Conservation (phyloP, 2,888 invertebrate genomes). For the Ormyrus labotus region DNA sequence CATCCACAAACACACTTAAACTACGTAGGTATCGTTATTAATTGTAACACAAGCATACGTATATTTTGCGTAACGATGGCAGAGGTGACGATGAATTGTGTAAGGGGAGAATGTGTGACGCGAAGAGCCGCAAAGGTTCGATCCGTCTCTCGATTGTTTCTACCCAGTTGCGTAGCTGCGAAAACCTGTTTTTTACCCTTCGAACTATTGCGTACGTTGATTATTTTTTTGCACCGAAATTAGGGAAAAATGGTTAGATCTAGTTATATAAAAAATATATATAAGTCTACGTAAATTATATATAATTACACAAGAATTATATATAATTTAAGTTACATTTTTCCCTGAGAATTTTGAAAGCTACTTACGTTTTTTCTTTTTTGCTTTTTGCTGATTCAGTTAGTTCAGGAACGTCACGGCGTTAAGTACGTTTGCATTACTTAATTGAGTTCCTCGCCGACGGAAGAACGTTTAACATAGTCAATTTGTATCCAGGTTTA, state of each 20-base stretch:
- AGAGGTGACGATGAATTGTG: conserved; percentile 6
- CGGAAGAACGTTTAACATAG: not conserved
- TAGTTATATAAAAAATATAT: conserved; percentile 18
- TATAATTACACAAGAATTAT: conserved; percentile 16
- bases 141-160: conserved; percentile 42
- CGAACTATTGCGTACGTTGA: not conserved
- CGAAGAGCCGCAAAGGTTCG: conserved; percentile 44
- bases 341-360: conserved; percentile 10
- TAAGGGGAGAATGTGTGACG: conserved; percentile 29
- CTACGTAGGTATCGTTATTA: conserved; percentile 44
- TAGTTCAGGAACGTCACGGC: conserved; percentile 34
- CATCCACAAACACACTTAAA: conserved; percentile 21
- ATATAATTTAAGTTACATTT: conserved; percentile 16
- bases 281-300: conserved; percentile 22
- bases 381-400: conserved; percentile 51
- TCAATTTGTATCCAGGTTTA: conserved; percentile 35
- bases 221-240: conserved; percentile 7
- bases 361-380: conserved; percentile 21
- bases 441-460: conserved; percentile 16
- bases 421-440: conserved; percentile 8
- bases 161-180: conserved; percentile 10
- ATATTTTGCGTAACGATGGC: conserved; percentile 22
- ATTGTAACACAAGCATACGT: conserved; percentile 26
- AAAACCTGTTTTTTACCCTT: not conserved
- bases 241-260: conserved; percentile 5